Base-by-base conservation (phyloP, 1,140 invertebrate species). In the Microplitis demolitor region DNA sequence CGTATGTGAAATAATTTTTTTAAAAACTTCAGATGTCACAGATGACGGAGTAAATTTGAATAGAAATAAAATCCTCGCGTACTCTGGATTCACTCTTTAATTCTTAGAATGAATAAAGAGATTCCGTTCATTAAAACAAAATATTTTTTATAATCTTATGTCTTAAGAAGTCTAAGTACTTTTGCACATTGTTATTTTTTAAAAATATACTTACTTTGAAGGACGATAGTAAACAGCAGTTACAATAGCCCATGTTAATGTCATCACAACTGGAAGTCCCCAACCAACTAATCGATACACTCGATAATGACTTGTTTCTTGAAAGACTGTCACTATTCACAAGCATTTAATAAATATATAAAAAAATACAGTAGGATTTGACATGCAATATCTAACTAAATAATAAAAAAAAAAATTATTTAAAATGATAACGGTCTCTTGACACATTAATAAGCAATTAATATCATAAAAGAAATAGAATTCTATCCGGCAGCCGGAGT, bases 221-320 rank as follows among this genome's bases (percentile, higher is more conserved):
- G 87, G 80, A 72, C 86, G 83, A 50, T 88, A 90, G 76, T 89
- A 87, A 33, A 89, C 78, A 3, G 89, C 88, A 37, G 91, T 93
- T 3, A 91, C 88, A 5, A 90, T 80, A 1, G 92, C 91, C 95
- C 95, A 96, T 0, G 89, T 85, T 0, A 89, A 78, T 0, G 93
- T 94, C 84, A 95, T 90, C 0, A 94, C 54, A 0, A 93, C 86
- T 0, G 95, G 94, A 58, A 91, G 88, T 76, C 94, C 93, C 95
- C 95, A 98, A 31, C 95, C 96, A 6, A 95, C 85, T 8, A 91
- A 80, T 64, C 92, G 90, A 84, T 94, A 96, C 3, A 93, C 84
- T 4, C 87, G 84, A 50, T 94, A 91, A 72, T 93, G 91, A 3
- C 92, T 91, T 56, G 91, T 90, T 63, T 93, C 92, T 81, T 95